These are phyloP conservation scores for Ichneumoninae sp. DNA, from an alignment of 2,888 invertebrate species.

Conservation along the genomic window DNA sequence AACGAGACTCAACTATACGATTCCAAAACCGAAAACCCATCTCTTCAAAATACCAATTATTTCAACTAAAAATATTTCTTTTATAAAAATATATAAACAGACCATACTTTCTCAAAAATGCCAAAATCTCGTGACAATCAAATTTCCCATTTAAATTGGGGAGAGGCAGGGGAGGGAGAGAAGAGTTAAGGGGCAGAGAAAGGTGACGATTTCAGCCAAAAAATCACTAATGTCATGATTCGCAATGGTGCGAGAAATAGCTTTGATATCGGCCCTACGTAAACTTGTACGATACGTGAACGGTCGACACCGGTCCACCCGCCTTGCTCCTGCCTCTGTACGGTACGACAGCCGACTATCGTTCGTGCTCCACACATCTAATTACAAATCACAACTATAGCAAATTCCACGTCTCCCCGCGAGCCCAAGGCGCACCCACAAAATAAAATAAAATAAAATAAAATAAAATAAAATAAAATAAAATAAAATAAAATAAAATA, in stretches of 20 bases:
- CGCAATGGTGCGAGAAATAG: not conserved
- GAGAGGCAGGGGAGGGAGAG: too few species aligned
- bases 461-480: too few species aligned
- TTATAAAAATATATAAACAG: not conserved
- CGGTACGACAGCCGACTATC: not conserved
- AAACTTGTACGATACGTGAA: not conserved
- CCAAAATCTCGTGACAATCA: not conserved
- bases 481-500: too few species aligned
- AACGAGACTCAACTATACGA: not conserved
- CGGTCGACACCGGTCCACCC: conserved; percentile 7
- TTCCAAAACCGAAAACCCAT: too few species aligned
- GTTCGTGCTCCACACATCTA: not conserved
- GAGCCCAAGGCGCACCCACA: not conserved
- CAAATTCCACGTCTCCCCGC: not conserved
- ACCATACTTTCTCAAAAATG: not conserved
- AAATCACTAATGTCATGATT: not conserved
- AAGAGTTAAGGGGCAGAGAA: too few species aligned
- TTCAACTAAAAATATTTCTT: not conserved
- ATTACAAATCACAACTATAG: not conserved
- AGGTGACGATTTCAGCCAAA: not conserved
- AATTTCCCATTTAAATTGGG: not conserved
- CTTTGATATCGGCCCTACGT: not conserved
- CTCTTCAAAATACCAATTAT: not conserved
- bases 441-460: too few species aligned
- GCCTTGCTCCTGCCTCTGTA: not conserved